A percentile compares a stretch with the other conserved stretches of the same genome.
These are phyloP conservation scores for Dolichomitus sp. DNA, from an alignment of 2,888 invertebrate genomes.

Conservation along the genomic window DNA sequence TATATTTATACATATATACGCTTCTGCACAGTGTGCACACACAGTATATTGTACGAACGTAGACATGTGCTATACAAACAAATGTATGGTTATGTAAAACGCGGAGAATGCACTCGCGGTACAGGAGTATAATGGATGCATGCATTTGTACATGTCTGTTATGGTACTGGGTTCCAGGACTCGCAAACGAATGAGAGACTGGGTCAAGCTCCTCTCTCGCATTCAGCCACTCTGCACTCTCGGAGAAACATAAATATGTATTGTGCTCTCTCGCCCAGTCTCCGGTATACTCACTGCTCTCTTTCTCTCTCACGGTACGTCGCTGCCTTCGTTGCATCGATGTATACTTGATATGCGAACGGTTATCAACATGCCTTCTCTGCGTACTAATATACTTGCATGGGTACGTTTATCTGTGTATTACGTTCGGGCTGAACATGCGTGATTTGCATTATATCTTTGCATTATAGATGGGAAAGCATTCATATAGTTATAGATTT, in stretches of 20 bases:
- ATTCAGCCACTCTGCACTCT: constrained; percentile 49
- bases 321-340: constrained; percentile 29
- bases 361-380: constrained; percentile 23
- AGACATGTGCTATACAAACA: constrained; percentile 30
- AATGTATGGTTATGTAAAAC: constrained; percentile 63
- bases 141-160: constrained; percentile 49
- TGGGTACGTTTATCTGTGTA: constrained; percentile 12
- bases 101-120: constrained; percentile 38
- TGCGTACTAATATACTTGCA: background rate
- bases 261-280: constrained; percentile 52
- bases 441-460: constrained; percentile 15
- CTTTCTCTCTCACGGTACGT: background rate
- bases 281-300: background rate
- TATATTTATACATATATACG: constrained; percentile 16
- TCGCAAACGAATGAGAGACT: constrained; percentile 54
- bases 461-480: constrained; percentile 12
- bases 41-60: constrained; percentile 3
- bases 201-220: constrained; percentile 62
- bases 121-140: constrained; percentile 61
- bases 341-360: constrained; percentile 40
- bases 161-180: constrained; percentile 47
- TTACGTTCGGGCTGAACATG: constrained; percentile 7
- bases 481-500: background rate
- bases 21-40: background rate
- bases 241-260: constrained; percentile 69